These are phyloP conservation scores for Microplitis mediator DNA, from an alignment of 1,140 invertebrate species.

Conservation along the genomic window DNA sequence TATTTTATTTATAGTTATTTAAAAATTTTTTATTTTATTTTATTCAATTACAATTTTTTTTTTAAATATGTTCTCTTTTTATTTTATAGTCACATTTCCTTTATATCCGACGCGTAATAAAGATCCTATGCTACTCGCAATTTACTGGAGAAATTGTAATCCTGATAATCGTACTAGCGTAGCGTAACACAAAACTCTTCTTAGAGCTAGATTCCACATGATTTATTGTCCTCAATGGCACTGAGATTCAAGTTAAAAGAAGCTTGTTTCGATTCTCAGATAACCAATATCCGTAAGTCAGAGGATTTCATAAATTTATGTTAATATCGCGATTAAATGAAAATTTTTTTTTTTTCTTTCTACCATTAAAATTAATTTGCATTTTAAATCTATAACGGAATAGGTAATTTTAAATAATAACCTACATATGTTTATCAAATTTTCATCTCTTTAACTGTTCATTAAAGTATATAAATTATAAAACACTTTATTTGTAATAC, in stretches of 20 bases:
- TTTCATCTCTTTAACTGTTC: too few species aligned
- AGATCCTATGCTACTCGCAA: conserved; percentile 23
- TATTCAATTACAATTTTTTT: background rate
- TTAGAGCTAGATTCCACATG: background rate
- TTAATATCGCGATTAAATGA: too few species aligned
- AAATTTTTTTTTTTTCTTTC: too few species aligned
- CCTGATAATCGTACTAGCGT: conserved; percentile 24
- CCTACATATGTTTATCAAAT: too few species aligned
- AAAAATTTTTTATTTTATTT: too few species aligned
- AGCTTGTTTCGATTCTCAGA: background rate
- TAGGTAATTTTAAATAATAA: too few species aligned
- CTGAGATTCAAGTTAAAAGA: too few species aligned
- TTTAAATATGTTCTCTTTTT: background rate
- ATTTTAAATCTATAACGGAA: too few species aligned
- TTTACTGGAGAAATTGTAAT: conserved; percentile 32
- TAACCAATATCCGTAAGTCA: background rate
- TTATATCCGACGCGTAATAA: background rate
- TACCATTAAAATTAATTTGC: too few species aligned
- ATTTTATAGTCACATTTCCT: background rate
- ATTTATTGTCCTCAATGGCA: conserved; percentile 9
- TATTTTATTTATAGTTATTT: background rate
- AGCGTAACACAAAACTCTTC: background rate
- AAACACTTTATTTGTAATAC: too few species aligned
- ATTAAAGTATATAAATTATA: too few species aligned
- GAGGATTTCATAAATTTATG: too few species aligned